phyloP scores from a whole-genome alignment of 2,113 vertebrate species.

The Oryzias curvinotus region DNA sequence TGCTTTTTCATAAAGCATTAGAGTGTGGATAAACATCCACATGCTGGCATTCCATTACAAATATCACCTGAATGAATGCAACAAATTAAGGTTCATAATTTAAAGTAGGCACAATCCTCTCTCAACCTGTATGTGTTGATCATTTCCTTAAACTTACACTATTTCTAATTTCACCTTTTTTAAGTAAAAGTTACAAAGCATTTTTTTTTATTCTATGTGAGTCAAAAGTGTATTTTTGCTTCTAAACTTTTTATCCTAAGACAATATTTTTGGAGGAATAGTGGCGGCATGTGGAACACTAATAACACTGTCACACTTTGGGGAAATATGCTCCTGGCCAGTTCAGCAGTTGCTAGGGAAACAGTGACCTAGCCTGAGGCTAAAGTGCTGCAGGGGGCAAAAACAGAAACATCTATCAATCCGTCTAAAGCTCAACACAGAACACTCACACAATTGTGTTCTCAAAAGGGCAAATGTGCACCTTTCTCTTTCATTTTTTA shows the following conservation, averaged over 20 bases:
- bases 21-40: too few species aligned
- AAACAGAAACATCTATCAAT: slow-evolving; percentile 37
- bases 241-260: slow-evolving; percentile 4
- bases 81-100: too few species aligned
- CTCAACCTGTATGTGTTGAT: too few species aligned
- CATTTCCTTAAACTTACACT: too few species aligned
- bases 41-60: too few species aligned
- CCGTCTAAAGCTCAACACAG: slow-evolving; percentile 27
- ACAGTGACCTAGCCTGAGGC: slow-evolving; percentile 54
- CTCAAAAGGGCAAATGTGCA: slow-evolving; percentile 12
- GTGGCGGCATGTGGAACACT: slow-evolving; percentile 19
- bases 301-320: slow-evolving; percentile 30
- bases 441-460: slow-evolving; percentile 21
- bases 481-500: background rate
- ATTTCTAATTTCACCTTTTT: too few species aligned
- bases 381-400: slow-evolving; percentile 49
- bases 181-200: too few species aligned
- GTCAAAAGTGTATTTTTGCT: background rate
- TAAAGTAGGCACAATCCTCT: too few species aligned
- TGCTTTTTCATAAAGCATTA: too few species aligned
- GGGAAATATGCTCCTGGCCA: slow-evolving; percentile 28
- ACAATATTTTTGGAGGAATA: background rate
- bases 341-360: slow-evolving; percentile 58
- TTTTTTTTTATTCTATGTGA: too few species aligned
- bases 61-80: too few species aligned